Conservation (phyloP, 2,797 vertebrate species). For the Galagoides demidoff region DNA sequence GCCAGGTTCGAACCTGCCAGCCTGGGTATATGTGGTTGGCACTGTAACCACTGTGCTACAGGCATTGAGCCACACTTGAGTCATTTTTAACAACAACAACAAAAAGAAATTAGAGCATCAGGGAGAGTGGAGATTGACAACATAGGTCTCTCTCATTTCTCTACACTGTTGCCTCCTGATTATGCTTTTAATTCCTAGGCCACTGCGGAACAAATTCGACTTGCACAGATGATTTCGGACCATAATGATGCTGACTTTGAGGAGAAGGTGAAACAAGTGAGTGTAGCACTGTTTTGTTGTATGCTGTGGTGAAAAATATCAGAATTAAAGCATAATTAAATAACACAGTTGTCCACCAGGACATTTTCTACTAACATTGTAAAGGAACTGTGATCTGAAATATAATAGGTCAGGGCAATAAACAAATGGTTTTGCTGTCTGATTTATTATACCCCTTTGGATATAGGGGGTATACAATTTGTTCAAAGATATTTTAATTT, state of each 20-base stretch:
- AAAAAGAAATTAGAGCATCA: conserved; percentile 7
- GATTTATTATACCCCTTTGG: neutral
- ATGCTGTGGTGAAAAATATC: neutral
- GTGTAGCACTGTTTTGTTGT: conserved; percentile 67
- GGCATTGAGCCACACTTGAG: neutral
- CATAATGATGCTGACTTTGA: conserved; percentile 99
- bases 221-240: conserved; percentile 99
- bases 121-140: neutral
- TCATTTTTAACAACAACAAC: neutral
- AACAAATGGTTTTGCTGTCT: conserved; percentile 27
- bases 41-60: too few relatives aligned
- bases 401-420: neutral
- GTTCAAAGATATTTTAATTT: conserved; percentile 43
- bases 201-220: conserved; percentile 99
- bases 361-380: neutral
- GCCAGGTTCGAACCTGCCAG: too few relatives aligned
- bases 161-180: conserved; percentile 16
- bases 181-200: conserved; percentile 88
- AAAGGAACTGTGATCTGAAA: conserved; percentile 20
- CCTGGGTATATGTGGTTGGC: too few relatives aligned
- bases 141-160: neutral
- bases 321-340: neutral
- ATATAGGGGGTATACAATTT: neutral
- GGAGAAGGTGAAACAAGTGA: conserved; percentile 99
- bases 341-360: neutral